These are phyloP conservation scores for Blastobasis adustella DNA, from an alignment of 2,888 invertebrate species.

Conservation along the genomic window DNA sequence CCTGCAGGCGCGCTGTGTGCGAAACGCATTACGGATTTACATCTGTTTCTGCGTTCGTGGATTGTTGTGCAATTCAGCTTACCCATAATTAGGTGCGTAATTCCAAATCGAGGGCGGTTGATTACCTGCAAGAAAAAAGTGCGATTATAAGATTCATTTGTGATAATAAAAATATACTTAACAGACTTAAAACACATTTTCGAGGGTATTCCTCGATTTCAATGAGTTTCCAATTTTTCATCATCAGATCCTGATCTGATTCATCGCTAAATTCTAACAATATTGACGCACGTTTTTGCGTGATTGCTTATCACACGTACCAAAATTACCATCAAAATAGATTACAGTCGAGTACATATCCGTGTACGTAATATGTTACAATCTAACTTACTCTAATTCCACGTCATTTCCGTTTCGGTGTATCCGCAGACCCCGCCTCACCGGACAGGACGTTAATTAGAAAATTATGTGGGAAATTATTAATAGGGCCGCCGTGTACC, in stretches of 20 bases:
- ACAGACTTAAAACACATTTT: neutral
- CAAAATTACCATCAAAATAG: neutral
- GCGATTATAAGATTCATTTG: constrained; percentile 25
- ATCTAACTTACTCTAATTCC: constrained; percentile 32
- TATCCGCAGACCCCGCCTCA: constrained; percentile 38
- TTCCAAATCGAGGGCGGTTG: constrained; percentile 25
- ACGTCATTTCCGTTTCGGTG: constrained; percentile 54
- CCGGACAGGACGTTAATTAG: constrained; percentile 66
- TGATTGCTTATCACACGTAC: too few relatives aligned
- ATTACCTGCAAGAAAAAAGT: constrained; percentile 64
- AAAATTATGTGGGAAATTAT: constrained; percentile 72
- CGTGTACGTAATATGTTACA: constrained; percentile 8
- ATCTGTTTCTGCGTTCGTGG: too few relatives aligned
- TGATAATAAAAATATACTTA: constrained; percentile 14
- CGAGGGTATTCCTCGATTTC: too few relatives aligned
- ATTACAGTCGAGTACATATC: neutral
- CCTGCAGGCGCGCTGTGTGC: neutral
- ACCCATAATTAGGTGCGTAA: constrained; percentile 18
- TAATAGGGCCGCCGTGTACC: constrained; percentile 66
- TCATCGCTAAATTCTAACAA: too few relatives aligned
- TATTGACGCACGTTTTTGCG: too few relatives aligned
- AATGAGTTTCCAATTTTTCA: too few relatives aligned
- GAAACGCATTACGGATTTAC: too few relatives aligned
- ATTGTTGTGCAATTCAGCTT: constrained; percentile 23
- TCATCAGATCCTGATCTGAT: too few relatives aligned